Conservation (phyloP, 2,888 invertebrate genomes). For the Endomychus coccineus region DNA sequence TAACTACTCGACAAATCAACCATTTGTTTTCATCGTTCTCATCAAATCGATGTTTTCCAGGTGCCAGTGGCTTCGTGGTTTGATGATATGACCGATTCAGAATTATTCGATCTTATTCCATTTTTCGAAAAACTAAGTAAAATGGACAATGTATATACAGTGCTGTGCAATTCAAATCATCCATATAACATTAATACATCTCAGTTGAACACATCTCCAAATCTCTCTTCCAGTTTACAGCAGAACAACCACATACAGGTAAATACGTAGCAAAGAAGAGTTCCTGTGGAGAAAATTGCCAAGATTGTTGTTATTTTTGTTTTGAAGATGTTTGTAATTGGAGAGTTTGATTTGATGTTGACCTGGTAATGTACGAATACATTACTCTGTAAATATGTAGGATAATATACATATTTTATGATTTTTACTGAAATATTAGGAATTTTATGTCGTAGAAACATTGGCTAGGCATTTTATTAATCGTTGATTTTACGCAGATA, state of each 20-base stretch:
- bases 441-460: too few relatives aligned
- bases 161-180: constrained; percentile 87
- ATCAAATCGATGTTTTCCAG: constrained; percentile 52
- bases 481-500: too few relatives aligned
- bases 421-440: too few relatives aligned
- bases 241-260: constrained; percentile 29
- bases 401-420: too few relatives aligned
- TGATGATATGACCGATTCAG: constrained; percentile 96
- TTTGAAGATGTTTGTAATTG: constrained; percentile 26
- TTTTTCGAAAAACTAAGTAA: constrained; percentile 96
- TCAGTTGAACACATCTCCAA: constrained; percentile 31
- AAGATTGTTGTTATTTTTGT: constrained; percentile 24
- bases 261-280: constrained; percentile 35
- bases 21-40: background rate
- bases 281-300: constrained; percentile 11
- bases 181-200: constrained; percentile 55
- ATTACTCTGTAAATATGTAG: too few relatives aligned
- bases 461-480: too few relatives aligned
- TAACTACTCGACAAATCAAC: background rate
- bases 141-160: constrained; percentile 94
- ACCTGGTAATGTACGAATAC: constrained; percentile 19
- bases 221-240: constrained; percentile 22
- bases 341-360: constrained; percentile 24
- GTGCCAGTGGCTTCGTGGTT: constrained; percentile 99
- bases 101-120: constrained; percentile 93